These are phyloP conservation scores for Hypomecis atomaria DNA, from an alignment of 2,888 invertebrate genomes.

Conservation along the genomic window DNA sequence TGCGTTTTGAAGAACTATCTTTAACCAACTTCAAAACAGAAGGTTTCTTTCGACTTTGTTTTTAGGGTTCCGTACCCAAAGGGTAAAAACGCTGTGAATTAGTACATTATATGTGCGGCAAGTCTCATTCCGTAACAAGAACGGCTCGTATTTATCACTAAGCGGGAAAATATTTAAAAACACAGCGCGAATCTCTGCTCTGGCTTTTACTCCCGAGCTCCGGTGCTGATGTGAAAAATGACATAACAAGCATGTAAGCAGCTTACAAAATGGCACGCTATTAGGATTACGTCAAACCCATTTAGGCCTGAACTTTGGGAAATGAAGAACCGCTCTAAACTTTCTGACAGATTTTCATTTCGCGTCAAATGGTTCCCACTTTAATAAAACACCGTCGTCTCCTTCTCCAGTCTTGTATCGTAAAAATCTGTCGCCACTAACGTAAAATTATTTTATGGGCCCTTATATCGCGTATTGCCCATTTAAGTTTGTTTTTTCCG, in stretches of 20 bases:
- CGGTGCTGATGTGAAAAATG: conserved; percentile 24
- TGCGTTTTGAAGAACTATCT: no score
- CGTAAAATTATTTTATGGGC: conserved; percentile 65
- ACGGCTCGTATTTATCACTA: conserved; percentile 4
- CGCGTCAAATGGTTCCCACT: conserved; percentile 40
- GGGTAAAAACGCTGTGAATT: no score
- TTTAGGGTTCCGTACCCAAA: no score
- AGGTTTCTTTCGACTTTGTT: no score
- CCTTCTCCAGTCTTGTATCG: conserved; percentile 42
- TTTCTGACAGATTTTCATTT: conserved; percentile 44
- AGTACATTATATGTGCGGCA: neutral
- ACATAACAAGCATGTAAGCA: conserved; percentile 30
- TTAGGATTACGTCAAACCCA: conserved; percentile 44
- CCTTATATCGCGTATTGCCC: conserved; percentile 54
- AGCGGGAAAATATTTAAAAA: conserved; percentile 7
- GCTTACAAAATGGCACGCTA: conserved; percentile 38
- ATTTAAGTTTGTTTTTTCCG: conserved; percentile 56
- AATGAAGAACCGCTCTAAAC: conserved; percentile 38
- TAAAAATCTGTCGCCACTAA: conserved; percentile 64
- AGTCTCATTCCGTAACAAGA: neutral
- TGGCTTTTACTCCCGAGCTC: conserved; percentile 9
- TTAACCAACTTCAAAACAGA: no score
- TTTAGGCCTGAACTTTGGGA: conserved; percentile 35
- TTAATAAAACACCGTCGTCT: conserved; percentile 42
- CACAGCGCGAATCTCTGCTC: neutral